Conservation (phyloP, 2,797 vertebrate species). For the Hylomyscus alleni region DNA sequence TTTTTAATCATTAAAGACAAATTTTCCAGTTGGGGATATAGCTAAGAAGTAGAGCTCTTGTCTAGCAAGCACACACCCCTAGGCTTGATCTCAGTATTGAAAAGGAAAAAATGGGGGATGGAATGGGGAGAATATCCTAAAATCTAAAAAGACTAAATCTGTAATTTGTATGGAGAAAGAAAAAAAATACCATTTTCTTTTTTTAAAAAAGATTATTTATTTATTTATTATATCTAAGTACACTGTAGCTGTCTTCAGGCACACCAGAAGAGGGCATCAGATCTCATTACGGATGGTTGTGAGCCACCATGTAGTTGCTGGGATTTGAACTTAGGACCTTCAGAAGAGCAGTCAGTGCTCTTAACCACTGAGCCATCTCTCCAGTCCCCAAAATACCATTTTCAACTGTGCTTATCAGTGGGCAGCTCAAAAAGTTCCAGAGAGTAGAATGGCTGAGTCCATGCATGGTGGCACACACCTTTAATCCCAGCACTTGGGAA, state of each 20-base stretch:
- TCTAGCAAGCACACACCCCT: neutral
- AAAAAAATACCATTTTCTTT: neutral
- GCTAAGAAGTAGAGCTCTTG: neutral
- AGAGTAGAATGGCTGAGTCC: neutral
- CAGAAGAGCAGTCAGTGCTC: too few species aligned
- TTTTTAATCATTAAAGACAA: neutral
- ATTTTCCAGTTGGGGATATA: neutral
- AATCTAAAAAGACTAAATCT: neutral
- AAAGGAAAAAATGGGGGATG: neutral
- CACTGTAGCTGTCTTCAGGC: too few species aligned
- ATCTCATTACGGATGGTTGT: too few species aligned
- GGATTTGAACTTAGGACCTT: too few species aligned
- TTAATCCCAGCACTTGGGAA: neutral
- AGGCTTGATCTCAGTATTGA: neutral
- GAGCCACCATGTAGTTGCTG: too few species aligned
- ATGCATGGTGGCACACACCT: neutral
- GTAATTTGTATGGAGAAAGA: neutral
- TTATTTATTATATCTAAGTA: too few species aligned
- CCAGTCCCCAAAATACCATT: neutral
- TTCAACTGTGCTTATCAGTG: neutral
- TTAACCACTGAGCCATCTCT: too few species aligned
- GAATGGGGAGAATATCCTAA: neutral
- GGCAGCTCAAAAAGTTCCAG: neutral
- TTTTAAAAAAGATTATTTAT: too few species aligned
- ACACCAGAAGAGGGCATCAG: too few species aligned